Evolutionary conservation across 1,140 invertebrate species (phyloP), one percentile per base, ranked within the genome.

Genomic region (Pachyrhynchus sulphureomaculatus): DNA sequence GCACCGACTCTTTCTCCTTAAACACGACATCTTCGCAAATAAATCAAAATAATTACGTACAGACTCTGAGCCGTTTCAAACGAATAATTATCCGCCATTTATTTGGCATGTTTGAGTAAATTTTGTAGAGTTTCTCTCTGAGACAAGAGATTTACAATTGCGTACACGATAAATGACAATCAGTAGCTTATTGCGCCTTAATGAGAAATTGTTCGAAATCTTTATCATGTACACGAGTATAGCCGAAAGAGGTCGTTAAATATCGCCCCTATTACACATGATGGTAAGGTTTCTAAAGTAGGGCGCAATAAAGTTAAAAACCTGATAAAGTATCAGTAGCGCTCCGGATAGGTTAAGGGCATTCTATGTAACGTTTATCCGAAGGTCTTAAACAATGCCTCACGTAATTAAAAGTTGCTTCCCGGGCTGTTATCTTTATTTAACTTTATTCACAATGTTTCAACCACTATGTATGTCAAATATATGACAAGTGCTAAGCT

Each of bases 171-270:
- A 71, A 71, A 71, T 69, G 69, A 71, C 69, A 71, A 71, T 71
- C 66, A 64, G 68, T 64, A 68, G 68, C 69, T 69, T 64, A 69
- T 71, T 68, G 68, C 68, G 60, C 66, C 62, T 68, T 69, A 71
- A 69, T 71, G 69, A 71, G 69, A 71, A 71, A 71, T 71, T 71
- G 69, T 71, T 71, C 64, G 64, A 67, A 71, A 71, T 71, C 67
- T 71, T 71, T 71, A 71, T 69, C 62, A 59, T 59, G 51, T 63
- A 62, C 63, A 44, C 48, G 45, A 42, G 37, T 32, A 24, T 13
- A n/a, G 12, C 10, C 41, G 24, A 54, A 57, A 32, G 26, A 10
- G 8, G 12, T 6, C 12, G 8, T 62, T 58, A 68, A 69, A 69
- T 68, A 64, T 67, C 29, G 58, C 57, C 66, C 36, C 54, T 63